Percentiles rank a stretch among this genome's conserved stretches.
Conservation (phyloP, 2,797 vertebrate species). For the Anas capensis region DNA sequence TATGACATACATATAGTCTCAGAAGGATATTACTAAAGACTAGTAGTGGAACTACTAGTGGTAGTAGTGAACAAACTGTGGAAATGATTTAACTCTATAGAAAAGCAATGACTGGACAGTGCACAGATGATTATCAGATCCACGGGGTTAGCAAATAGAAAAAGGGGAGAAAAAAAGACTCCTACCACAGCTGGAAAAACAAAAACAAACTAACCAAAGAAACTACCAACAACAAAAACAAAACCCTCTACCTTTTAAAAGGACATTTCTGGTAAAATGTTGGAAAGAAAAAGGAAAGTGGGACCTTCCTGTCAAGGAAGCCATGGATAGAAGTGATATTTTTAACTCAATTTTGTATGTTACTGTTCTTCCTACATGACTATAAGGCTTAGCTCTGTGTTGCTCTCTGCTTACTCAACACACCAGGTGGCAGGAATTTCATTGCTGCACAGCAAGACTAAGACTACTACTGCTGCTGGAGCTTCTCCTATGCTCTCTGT, state of each 20-base stretch:
- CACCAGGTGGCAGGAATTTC: neutral
- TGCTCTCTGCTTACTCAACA: neutral
- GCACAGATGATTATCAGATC: neutral
- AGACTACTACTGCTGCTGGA: neutral
- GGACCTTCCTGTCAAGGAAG: neutral
- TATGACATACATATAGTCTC: fast-evolving
- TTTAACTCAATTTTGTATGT: neutral
- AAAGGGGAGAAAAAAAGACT: neutral
- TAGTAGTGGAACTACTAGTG: too few relatives aligned
- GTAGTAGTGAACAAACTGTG: neutral
- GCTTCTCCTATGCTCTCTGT: neutral
- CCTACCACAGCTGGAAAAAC: neutral
- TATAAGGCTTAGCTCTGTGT: neutral
- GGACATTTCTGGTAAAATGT: neutral
- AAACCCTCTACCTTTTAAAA: neutral
- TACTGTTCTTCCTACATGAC: neutral
- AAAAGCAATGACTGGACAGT: neutral
- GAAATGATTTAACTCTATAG: neutral
- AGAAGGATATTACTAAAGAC: neutral
- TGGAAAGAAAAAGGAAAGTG: neutral
- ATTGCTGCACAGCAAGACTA: neutral
- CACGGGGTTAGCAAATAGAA: neutral
- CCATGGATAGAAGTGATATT: neutral
- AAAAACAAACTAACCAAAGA: neutral
- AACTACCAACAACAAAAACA: neutral